Percentiles rank a stretch among this genome's conserved stretches.
Evolutionary conservation across 2,797 vertebrate species (phyloP).

Genomic region (Acrossocheilus fasciatus): DNA sequence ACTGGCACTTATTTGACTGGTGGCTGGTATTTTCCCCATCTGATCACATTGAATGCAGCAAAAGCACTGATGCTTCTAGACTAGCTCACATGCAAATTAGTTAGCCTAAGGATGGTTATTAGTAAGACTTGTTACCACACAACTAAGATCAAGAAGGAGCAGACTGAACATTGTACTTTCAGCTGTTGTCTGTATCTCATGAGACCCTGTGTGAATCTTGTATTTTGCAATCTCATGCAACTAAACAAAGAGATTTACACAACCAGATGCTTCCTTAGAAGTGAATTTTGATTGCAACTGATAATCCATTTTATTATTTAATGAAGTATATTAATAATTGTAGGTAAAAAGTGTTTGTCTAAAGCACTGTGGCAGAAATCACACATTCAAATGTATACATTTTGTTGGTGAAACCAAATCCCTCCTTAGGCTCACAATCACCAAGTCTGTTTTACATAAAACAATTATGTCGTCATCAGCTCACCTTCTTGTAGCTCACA

Average conservation of each 20-base stretch:
- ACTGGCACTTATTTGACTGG: not conserved
- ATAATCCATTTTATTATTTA: not conserved
- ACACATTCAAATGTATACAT: not conserved
- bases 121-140: not conserved
- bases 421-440: not conserved
- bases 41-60: not conserved
- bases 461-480: not conserved
- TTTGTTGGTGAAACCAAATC: not conserved
- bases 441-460: not conserved
- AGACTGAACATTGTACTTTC: not conserved
- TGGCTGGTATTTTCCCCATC: not conserved
- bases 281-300: not conserved
- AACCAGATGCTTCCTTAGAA: not conserved
- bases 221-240: not conserved
- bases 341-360: not conserved
- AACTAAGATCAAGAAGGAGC: conserved; percentile 4
- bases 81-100: conserved; percentile 2
- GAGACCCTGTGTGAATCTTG: not conserved
- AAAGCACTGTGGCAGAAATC: not conserved
- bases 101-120: conserved; percentile 19
- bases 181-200: not conserved
- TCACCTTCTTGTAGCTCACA: not conserved
- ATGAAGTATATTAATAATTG: not conserved
- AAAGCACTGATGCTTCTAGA: not conserved
- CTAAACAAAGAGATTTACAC: not conserved